phyloP scores from a whole-genome alignment of 2,113 vertebrate genomes.

The Platichthys flesus region DNA sequence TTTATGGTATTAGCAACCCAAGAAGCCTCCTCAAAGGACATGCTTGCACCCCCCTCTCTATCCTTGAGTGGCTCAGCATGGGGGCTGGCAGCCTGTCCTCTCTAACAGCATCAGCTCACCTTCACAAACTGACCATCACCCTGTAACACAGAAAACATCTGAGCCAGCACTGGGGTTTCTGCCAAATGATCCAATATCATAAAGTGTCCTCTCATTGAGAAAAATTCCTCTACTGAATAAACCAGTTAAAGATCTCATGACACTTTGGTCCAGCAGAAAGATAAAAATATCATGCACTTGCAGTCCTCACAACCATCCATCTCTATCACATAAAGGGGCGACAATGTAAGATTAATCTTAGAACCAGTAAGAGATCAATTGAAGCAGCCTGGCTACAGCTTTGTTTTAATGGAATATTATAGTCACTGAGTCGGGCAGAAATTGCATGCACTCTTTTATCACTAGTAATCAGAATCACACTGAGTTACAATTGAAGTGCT shows the following conservation, averaged over 20 bases:
- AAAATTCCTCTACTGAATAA: neutral
- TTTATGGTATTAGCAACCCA: no score
- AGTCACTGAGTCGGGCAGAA: neutral
- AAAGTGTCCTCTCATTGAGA: neutral
- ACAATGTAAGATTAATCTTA: neutral
- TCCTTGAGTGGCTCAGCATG: no score
- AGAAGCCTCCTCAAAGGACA: no score
- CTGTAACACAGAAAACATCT: neutral
- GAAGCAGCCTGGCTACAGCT: neutral
- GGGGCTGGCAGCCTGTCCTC: neutral
- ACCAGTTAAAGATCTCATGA: neutral
- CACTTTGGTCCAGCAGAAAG: conserved; percentile 7
- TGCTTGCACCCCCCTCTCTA: no score
- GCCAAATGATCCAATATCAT: neutral
- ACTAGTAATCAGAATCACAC: neutral
- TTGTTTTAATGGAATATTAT: conserved; percentile 11
- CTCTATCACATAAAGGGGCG: conserved; percentile 5
- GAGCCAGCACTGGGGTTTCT: neutral
- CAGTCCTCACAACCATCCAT: conserved; percentile 3
- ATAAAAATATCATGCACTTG: conserved; percentile 1
- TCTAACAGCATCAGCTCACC: neutral
- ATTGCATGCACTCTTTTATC: conserved; percentile 2
- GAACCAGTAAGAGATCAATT: conserved; percentile 1
- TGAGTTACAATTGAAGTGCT: neutral
- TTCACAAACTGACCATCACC: conserved; percentile 9